Percentiles rank a stretch among this genome's conserved stretches.
Evolutionary conservation across 2,113 vertebrate genomes (phyloP).

Genomic region (Chaenocephalus aceratus): DNA sequence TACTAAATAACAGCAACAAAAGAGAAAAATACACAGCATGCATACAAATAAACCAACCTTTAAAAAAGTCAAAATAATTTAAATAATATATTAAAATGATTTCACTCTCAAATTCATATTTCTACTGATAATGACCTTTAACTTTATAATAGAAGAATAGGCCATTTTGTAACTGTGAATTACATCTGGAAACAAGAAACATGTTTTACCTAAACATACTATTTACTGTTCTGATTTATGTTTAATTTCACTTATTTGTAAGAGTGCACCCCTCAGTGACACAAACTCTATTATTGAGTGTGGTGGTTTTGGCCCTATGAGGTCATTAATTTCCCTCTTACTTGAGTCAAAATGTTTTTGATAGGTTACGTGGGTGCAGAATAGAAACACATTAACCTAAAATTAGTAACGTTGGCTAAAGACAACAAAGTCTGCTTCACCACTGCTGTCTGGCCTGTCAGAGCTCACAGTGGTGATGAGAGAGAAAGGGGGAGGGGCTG

Average conservation of each 20-base stretch:
- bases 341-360: constrained; percentile 45
- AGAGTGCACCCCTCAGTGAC: not conserved
- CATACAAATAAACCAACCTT: not conserved
- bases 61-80: not conserved
- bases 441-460: constrained; percentile 56
- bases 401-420: constrained; percentile 59
- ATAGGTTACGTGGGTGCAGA: constrained; percentile 48
- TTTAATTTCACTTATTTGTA: not conserved
- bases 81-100: not conserved
- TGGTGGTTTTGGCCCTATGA: constrained; percentile 22
- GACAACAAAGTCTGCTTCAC: constrained; percentile 59
- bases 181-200: constrained; percentile 6
- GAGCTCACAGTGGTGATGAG: constrained; percentile 39
- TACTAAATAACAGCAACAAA: not conserved
- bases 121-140: not conserved
- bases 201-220: not conserved
- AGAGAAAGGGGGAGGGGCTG: constrained; percentile 5
- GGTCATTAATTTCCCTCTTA: constrained; percentile 27
- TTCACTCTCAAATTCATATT: not conserved
- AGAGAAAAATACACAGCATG: not conserved
- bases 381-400: constrained; percentile 48
- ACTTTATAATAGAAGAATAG: not conserved
- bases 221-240: constrained; percentile 3
- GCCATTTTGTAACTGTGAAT: not conserved
- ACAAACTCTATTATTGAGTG: constrained; percentile 10